Evolutionary conservation across 1,140 invertebrate genomes (phyloP), one percentile per base, ranked within the genome.

Genomic region (Drosophila willistoni): DNA sequence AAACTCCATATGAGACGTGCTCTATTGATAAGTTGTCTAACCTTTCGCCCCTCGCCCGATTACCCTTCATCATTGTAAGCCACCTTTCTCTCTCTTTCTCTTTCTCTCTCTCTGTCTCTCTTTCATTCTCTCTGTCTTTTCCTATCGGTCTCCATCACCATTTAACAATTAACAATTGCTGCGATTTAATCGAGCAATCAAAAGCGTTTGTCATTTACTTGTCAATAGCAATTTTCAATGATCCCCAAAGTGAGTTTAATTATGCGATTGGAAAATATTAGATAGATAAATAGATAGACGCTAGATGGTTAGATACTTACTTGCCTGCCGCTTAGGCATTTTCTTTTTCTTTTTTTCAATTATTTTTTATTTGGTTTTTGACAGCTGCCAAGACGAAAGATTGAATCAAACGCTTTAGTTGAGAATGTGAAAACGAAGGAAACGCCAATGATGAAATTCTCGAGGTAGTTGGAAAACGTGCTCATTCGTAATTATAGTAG

Each of bases 141-240:
- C 17, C 14, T 29, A 29, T 29, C 29, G 29, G 29, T 6, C 29
- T 47, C 44, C 17, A 51, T 51, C 44, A 47, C 14, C 34, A 68
- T 64, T 42, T 73, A 65, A 61, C 83, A 86, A 86, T 86, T 86
- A 86, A 86, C 76, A 79, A 86, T 82, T 82, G 72, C 83, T 63
- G 82, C 82, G 75, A 86, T 83, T 87, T 89, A 89, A 87, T 87
- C 84, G 83, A 83, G 79, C 84, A 87, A 89, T 83, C 70, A 87
- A 89, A 87, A 85, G 79, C 84, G 84, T 83, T 87, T 83, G 84
- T 87, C 79, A 87, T 87, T 87, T 83, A 83, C 76, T 81, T 87
- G 83, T 87, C 83, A 89, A 87, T 80, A 64, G 13, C 83, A 73
- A 87, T 82, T 86, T 82, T 71, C 76, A 77, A 25, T 75, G 70